A percentile compares a stretch with the other conserved stretches of the same genome.
phyloP scores from a whole-genome alignment of 2,113 vertebrate species.

The Maccullochella peelii region DNA sequence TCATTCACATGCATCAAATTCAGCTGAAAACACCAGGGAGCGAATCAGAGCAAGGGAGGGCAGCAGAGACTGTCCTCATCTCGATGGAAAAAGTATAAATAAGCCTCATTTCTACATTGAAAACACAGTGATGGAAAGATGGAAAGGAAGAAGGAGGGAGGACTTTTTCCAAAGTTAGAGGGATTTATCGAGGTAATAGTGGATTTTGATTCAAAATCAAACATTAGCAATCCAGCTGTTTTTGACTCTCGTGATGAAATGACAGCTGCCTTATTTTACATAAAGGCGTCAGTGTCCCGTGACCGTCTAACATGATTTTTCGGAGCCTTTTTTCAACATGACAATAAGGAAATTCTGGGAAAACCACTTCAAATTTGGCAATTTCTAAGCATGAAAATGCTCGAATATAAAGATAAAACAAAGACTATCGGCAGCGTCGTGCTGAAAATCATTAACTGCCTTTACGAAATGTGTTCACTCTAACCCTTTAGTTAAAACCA shows the following conservation, averaged over 20 bases:
- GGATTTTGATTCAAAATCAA: neutral
- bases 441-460: neutral
- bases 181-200: neutral
- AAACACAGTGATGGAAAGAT: neutral
- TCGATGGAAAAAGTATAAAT: neutral
- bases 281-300: neutral
- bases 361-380: neutral
- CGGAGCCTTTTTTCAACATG: neutral
- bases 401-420: constrained; percentile 12
- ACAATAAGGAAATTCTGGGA: neutral
- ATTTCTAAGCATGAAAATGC: neutral
- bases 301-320: neutral
- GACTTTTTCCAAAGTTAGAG: neutral
- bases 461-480: constrained; percentile 3
- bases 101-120: neutral
- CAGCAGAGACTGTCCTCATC: neutral
- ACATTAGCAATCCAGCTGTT: neutral
- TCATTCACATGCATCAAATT: constrained; percentile 1
- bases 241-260: neutral
- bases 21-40: neutral
- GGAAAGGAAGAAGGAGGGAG: neutral
- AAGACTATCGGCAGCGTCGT: neutral
- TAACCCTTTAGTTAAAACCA: constrained; percentile 46
- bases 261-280: neutral
- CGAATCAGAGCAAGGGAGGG: neutral